Percentiles rank a stretch among this genome's conserved stretches.
phyloP scores from a whole-genome alignment of 2,797 vertebrate species.

The Anas bahamensis region DNA sequence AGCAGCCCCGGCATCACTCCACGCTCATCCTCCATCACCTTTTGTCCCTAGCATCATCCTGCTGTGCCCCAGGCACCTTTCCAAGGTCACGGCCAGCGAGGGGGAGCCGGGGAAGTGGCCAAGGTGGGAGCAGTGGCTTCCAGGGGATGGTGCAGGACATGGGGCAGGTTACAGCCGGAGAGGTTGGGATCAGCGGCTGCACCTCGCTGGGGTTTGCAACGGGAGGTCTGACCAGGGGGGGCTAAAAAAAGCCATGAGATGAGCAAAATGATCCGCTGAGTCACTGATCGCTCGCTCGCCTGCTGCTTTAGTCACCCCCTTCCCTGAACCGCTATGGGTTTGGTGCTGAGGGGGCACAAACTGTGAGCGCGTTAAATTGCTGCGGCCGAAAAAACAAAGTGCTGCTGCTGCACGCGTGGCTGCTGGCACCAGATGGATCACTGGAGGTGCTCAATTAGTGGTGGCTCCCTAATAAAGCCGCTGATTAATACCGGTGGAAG shows the following conservation, averaged over 20 bases:
- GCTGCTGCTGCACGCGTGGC: not conserved
- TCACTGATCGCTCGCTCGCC: conserved; percentile 59
- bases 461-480: not conserved
- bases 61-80: too few relatives aligned
- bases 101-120: not conserved
- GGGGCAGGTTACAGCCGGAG: not conserved
- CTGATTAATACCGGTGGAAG: not conserved
- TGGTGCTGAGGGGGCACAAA: conserved; percentile 43
- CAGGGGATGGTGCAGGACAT: too few relatives aligned
- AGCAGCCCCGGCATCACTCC: too few relatives aligned
- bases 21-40: too few relatives aligned
- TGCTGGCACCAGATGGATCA: not conserved
- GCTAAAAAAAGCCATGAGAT: conserved; percentile 50
- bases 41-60: too few relatives aligned
- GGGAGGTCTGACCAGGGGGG: not conserved
- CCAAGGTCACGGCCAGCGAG: too few relatives aligned
- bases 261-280: conserved; percentile 68
- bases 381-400: not conserved
- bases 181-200: not conserved
- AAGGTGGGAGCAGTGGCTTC: too few relatives aligned
- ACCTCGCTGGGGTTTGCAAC: not conserved
- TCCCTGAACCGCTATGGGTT: conserved; percentile 37
- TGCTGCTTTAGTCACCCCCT: conserved; percentile 53
- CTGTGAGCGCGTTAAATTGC: not conserved
- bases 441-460: conserved; percentile 23